Conservation (phyloP, 2,797 vertebrate genomes). For the Sternotherus odoratus region DNA sequence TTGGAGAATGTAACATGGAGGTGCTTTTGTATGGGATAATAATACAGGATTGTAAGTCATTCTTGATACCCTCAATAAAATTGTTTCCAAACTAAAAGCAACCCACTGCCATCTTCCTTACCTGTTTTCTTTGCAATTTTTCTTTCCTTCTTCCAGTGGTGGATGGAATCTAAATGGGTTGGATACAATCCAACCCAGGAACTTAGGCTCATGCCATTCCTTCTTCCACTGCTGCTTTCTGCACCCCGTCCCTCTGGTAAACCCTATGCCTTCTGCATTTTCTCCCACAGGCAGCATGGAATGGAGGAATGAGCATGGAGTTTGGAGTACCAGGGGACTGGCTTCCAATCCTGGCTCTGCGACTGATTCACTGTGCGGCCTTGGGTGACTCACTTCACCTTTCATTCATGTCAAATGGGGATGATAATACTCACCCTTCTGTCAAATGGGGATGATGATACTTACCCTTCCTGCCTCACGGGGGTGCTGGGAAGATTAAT, state of each 20-base stretch:
- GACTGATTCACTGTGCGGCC: neutral
- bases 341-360: neutral
- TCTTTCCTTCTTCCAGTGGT: neutral
- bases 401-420: neutral
- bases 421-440: neutral
- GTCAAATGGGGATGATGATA: neutral
- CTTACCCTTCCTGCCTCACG: neutral
- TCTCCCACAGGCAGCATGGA: neutral
- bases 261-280: neutral
- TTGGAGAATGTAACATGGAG: neutral
- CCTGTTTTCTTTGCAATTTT: fast-evolving
- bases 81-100: neutral
- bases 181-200: neutral
- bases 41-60: neutral
- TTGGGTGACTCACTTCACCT: neutral
- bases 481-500: neutral
- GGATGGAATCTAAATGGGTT: neutral
- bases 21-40: neutral
- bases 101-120: neutral
- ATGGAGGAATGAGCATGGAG: neutral
- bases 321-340: too few relatives aligned
- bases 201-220: neutral
- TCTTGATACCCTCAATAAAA: slow-evolving; percentile 56
- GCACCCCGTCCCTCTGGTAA: neutral
- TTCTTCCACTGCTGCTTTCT: neutral